A percentile compares a stretch with the other conserved stretches of the same genome.
Conservation (phyloP, 1,140 invertebrate species). For the Pantala flavescens region DNA sequence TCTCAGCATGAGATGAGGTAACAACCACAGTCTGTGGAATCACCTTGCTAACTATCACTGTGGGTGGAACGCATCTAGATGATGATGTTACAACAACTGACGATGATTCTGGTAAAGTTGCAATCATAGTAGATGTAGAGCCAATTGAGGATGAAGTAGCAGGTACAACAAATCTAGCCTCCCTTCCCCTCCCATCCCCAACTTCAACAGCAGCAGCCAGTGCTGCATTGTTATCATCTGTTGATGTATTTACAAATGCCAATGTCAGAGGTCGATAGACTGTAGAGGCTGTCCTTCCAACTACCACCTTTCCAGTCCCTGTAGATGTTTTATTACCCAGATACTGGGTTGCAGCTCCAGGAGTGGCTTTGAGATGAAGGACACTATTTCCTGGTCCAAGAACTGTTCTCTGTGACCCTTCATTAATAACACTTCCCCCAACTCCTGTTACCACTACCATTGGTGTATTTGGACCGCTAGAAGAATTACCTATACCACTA, state of each 20-base stretch:
- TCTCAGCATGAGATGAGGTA: not conserved
- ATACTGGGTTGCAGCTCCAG: not conserved
- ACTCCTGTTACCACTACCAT: not conserved
- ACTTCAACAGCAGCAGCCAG: not conserved
- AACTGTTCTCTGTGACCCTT: not conserved
- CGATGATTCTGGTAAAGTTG: not conserved
- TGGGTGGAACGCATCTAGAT: not conserved
- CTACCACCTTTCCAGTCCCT: too few relatives aligned
- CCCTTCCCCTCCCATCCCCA: not conserved
- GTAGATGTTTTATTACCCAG: not conserved
- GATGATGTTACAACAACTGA: not conserved
- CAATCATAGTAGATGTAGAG: not conserved
- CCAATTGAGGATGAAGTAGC: not conserved
- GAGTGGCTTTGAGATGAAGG: not conserved
- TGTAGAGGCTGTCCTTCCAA: not conserved
- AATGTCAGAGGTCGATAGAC: not conserved
- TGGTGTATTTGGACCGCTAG: not conserved
- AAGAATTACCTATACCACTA: not conserved
- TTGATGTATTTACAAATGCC: not conserved
- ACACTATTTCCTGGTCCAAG: not conserved
- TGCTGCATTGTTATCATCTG: not conserved
- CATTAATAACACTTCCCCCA: not conserved
- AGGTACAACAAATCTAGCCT: not conserved
- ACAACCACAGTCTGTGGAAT: not conserved
- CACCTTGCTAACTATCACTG: not conserved